Evolutionary conservation across 2,888 invertebrate species (phyloP).

Genomic region (Nemotelus nigrinus): DNA sequence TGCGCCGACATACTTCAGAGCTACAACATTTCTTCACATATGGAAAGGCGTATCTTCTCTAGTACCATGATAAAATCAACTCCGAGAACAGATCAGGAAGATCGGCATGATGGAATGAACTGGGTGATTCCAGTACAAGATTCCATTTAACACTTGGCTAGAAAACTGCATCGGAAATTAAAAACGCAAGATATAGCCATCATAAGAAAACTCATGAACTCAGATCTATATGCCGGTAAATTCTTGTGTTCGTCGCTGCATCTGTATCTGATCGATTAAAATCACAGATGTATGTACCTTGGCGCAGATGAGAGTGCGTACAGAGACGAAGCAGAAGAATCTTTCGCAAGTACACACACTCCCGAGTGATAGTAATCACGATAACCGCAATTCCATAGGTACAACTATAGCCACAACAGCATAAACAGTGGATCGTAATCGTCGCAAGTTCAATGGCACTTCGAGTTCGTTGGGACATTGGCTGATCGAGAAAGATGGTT

Average conservation of each 20-base stretch:
- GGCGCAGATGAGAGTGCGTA: neutral
- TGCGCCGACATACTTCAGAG: neutral
- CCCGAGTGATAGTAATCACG: neutral
- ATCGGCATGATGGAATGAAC: conserved; percentile 7
- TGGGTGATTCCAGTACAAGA: neutral
- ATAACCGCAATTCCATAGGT: conserved; percentile 8
- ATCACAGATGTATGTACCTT: neutral
- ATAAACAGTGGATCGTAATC: conserved; percentile 26
- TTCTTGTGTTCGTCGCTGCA: neutral
- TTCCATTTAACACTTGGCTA: conserved; percentile 14
- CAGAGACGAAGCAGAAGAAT: neutral
- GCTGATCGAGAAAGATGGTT: neutral
- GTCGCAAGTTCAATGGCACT: conserved; percentile 29
- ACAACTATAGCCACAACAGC: conserved; percentile 3
- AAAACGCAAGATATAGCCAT: conserved; percentile 16
- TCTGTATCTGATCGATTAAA: neutral
- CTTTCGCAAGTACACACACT: neutral
- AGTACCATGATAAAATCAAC: conserved; percentile 22
- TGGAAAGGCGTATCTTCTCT: conserved; percentile 13
- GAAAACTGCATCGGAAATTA: conserved; percentile 17
- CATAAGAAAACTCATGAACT: conserved; percentile 10
- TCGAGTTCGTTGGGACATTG: neutral
- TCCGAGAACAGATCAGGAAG: conserved; percentile 4
- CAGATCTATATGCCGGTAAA: neutral
- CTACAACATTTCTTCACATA: neutral